Evolutionary conservation across 2,888 invertebrate species (phyloP).

Genomic region (Mythimna albipuncta): DNA sequence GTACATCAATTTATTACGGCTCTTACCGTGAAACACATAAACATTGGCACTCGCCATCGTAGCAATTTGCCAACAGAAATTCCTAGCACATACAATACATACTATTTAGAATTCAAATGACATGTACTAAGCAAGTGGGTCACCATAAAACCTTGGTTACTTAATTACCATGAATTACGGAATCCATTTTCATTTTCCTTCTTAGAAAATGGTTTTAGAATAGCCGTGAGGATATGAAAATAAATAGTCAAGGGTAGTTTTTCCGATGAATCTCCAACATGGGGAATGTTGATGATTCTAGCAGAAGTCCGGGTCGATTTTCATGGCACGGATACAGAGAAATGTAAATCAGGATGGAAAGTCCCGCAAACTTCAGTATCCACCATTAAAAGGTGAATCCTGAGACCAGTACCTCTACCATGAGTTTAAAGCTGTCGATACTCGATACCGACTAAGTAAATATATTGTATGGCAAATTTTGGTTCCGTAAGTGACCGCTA

Average conservation of each 20-base stretch:
- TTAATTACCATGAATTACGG: conserved; percentile 35
- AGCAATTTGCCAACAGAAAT: conserved; percentile 7
- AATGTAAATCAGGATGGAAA: background rate
- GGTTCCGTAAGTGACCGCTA: too few species aligned
- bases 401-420: too few species aligned
- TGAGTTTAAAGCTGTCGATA: too few species aligned
- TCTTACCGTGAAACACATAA: conserved; percentile 12
- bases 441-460: too few species aligned
- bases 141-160: conserved; percentile 43
- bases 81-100: conserved; percentile 22
- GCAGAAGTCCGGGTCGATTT: too few species aligned
- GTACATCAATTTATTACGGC: background rate
- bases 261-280: background rate
- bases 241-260: conserved; percentile 27
- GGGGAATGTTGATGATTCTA: too few species aligned
- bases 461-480: too few species aligned
- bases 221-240: background rate
- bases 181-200: conserved; percentile 42
- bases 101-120: conserved; percentile 37
- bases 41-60: conserved; percentile 1
- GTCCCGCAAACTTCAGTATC: background rate
- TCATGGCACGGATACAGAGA: background rate
- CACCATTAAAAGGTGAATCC: too few species aligned
- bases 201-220: conserved; percentile 7
- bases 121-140: conserved; percentile 21